Conservation (phyloP, 2,113 vertebrate genomes). For the Phalacrocorax carbo region DNA sequence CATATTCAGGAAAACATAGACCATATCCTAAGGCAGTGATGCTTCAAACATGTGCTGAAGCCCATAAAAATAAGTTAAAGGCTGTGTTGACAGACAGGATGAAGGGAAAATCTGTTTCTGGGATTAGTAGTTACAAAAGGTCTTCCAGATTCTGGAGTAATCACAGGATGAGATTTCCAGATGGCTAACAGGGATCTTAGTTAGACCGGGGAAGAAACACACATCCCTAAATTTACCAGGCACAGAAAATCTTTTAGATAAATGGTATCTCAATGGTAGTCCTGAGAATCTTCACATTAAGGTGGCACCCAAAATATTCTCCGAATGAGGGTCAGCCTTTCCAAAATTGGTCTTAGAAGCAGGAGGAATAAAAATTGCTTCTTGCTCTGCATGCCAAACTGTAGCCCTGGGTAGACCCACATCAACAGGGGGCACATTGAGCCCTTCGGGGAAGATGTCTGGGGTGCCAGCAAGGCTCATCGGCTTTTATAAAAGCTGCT, state of each 20-base stretch:
- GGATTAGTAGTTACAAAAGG: constrained; percentile 61
- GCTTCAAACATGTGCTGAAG: constrained; percentile 52
- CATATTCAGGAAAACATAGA: background rate
- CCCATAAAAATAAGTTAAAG: constrained; percentile 61
- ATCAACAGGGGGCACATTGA: background rate
- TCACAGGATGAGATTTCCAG: constrained; percentile 53
- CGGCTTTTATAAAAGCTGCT: background rate
- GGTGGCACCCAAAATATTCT: background rate
- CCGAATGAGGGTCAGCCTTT: background rate
- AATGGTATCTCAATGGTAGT: background rate
- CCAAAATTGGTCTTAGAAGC: background rate
- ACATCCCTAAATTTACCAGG: background rate
- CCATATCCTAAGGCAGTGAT: constrained; percentile 8
- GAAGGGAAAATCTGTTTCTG: constrained; percentile 68
- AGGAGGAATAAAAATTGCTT: background rate
- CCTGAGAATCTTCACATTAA: background rate
- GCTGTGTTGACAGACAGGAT: constrained; percentile 58
- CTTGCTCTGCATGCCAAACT: background rate
- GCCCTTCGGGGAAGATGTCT: background rate
- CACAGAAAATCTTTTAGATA: background rate
- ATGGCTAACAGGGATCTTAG: constrained; percentile 14
- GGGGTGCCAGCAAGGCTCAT: background rate
- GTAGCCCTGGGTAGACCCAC: background rate
- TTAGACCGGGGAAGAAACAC: background rate
- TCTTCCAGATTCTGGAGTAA: constrained; percentile 51